Evolutionary conservation across 1,140 invertebrate species (phyloP), one percentile per base, ranked within the genome.

Genomic region (Halyomorpha halys): DNA sequence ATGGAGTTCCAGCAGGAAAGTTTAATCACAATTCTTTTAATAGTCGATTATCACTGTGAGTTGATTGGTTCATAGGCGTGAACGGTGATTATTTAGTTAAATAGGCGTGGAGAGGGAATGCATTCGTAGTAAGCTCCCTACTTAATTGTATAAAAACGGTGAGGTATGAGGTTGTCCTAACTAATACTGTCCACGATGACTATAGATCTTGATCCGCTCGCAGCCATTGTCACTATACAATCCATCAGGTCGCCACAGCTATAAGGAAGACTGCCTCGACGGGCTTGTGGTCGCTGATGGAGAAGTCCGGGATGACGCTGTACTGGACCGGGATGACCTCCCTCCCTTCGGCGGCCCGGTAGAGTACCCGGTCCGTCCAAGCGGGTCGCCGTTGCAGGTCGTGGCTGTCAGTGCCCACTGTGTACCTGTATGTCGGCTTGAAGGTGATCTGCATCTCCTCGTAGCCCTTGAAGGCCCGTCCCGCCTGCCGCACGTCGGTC

Each of bases 311-410:
- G 18, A 64, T 15, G 15, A 13, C n/a, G 16, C 5, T 30, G 53
- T 64, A 64, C 11, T 56, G 53, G 23, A 56, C 15, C 18, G 53
- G 53, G 2, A 53, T n/a, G 25, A 27, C 47, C n/a, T 51, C n/a
- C n/a, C 21, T 53, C 15, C 45, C 61, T 27, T 63, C 19, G 27
- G 44, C 49, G 2, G 19, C 53, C 18, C 30, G 18, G 59, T 60
- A 65, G 39, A 65, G 44, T 3, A 65, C 25, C 11, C 64, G 25
- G 39, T 65, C 64, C 3, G 64, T 65, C 64, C 64, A 65, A 8
- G 64, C 56, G 2, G 64, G 64, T 11, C 59, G 27, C 44, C 64
- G 59, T 21, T 60, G 9, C 23, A 65, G 30, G 34, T 65, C 54
- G 59, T 65, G 60, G 18, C 8, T 27, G n/a, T 39, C 30, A 13